phyloP scores from a whole-genome alignment of 1,140 invertebrate species.

The Galleria mellonella region DNA sequence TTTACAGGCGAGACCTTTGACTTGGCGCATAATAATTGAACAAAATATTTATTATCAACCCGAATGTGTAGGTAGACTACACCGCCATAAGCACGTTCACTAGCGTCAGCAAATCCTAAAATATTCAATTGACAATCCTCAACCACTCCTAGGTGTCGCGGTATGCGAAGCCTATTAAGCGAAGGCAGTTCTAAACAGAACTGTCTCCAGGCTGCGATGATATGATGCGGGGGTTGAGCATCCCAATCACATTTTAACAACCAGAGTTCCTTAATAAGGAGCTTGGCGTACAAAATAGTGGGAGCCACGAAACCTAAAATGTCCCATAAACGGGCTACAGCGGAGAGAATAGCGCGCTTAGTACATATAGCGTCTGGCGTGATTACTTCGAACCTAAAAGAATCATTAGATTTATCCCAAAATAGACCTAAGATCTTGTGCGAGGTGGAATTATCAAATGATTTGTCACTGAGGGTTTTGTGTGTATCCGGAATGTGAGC shows the following conservation, averaged over 20 bases:
- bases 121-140: background rate
- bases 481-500: too few species aligned
- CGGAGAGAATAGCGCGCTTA: conserved; percentile 7
- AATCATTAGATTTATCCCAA: conserved; percentile 7
- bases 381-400: background rate
- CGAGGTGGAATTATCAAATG: too few species aligned
- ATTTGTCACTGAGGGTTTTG: too few species aligned
- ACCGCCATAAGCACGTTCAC: conserved; percentile 7
- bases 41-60: too few species aligned
- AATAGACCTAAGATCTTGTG: conserved; percentile 7
- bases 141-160: conserved; percentile 7
- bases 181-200: conserved; percentile 8
- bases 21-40: conserved; percentile 21
- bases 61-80: conserved; percentile 9
- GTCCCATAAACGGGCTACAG: conserved; percentile 4
- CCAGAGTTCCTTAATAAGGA: conserved; percentile 9
- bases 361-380: background rate
- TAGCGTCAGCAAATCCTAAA: conserved; percentile 10
- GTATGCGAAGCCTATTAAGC: conserved; percentile 3
- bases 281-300: conserved; percentile 1
- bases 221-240: background rate
- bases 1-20: conserved; percentile 24
- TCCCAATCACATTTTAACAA: conserved; percentile 4
- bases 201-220: conserved; percentile 4
- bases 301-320: conserved; percentile 1